These are phyloP conservation scores for Pseudorasbora parva DNA, from an alignment of 2,113 vertebrate genomes.

Conservation along the genomic window DNA sequence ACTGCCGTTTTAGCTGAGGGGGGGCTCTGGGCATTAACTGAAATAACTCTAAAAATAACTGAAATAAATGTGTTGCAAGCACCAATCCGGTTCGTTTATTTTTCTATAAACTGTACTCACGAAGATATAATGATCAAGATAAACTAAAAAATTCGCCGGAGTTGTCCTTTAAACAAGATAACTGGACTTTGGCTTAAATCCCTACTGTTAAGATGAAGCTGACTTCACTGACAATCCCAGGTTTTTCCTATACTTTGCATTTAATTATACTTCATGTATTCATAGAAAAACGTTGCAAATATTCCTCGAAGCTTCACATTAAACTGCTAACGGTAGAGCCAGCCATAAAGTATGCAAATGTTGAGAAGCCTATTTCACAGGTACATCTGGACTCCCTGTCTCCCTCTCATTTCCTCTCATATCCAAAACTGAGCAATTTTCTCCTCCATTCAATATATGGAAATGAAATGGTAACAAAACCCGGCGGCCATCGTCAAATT, in stretches of 20 bases:
- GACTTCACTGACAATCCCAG: neutral
- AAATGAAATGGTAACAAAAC: slow-evolving; percentile 46
- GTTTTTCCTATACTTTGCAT: neutral
- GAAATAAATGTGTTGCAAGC: too few relatives aligned
- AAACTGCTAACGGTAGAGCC: slow-evolving; percentile 16
- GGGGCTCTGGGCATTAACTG: too few relatives aligned
- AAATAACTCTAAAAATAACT: too few relatives aligned
- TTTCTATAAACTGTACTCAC: too few relatives aligned
- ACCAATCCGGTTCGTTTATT: too few relatives aligned
- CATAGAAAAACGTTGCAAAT: neutral
- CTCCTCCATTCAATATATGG: slow-evolving; percentile 45
- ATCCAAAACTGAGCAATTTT: slow-evolving; percentile 42
- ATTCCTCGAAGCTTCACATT: neutral
- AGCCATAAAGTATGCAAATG: slow-evolving; percentile 20
- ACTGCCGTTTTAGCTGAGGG: too few relatives aligned
- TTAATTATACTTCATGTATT: neutral
- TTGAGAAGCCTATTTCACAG: slow-evolving; percentile 2
- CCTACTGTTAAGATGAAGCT: too few relatives aligned
- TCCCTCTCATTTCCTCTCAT: slow-evolving; percentile 37
- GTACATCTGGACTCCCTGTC: slow-evolving; percentile 2
- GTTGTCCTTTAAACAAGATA: too few relatives aligned
- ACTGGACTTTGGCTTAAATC: neutral
- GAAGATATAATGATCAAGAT: too few relatives aligned
- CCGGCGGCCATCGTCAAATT: neutral
- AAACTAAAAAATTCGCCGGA: too few relatives aligned